These are phyloP conservation scores for Scelioninae gen. 2 DNA, from an alignment of 2,888 invertebrate genomes.

Conservation along the genomic window DNA sequence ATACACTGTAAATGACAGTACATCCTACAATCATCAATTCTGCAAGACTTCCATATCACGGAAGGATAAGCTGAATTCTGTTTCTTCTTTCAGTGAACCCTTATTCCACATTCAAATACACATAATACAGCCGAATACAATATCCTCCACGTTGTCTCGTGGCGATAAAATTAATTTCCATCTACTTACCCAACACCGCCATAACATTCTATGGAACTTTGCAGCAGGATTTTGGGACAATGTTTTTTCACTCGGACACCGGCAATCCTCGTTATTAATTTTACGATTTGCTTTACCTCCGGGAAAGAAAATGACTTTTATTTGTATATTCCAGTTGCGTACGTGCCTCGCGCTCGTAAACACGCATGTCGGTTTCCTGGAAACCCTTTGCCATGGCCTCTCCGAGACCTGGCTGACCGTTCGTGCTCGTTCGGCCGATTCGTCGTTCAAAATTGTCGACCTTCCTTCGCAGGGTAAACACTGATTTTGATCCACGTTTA, in stretches of 20 bases:
- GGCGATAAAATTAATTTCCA: too few species aligned
- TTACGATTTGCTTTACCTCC: slow-evolving; percentile 55
- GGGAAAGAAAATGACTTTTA: slow-evolving; percentile 52
- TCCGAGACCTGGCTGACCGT: slow-evolving; percentile 12
- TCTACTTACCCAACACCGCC: too few species aligned
- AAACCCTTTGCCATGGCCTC: slow-evolving; percentile 60
- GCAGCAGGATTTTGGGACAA: too few species aligned
- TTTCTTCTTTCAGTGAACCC: too few species aligned
- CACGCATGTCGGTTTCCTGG: slow-evolving; percentile 61
- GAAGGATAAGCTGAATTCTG: too few species aligned
- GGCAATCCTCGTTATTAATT: slow-evolving; percentile 62
- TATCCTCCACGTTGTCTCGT: too few species aligned
- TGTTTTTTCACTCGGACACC: slow-evolving; percentile 24
- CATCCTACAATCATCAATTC: too few species aligned
- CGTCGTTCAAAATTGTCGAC: slow-evolving; percentile 46
- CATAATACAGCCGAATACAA: too few species aligned
- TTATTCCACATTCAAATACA: too few species aligned
- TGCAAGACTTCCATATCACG: too few species aligned
- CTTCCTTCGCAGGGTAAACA: slow-evolving; percentile 49
- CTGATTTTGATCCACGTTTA: slow-evolving; percentile 57
- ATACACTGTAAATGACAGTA: too few species aligned
- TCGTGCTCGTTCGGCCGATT: slow-evolving; percentile 38
- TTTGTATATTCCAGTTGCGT: slow-evolving; percentile 59
- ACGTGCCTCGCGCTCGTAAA: slow-evolving; percentile 59
- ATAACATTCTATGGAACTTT: too few species aligned